Conservation (phyloP, 2,797 vertebrate genomes). For the Philypnodon macrostomus region DNA sequence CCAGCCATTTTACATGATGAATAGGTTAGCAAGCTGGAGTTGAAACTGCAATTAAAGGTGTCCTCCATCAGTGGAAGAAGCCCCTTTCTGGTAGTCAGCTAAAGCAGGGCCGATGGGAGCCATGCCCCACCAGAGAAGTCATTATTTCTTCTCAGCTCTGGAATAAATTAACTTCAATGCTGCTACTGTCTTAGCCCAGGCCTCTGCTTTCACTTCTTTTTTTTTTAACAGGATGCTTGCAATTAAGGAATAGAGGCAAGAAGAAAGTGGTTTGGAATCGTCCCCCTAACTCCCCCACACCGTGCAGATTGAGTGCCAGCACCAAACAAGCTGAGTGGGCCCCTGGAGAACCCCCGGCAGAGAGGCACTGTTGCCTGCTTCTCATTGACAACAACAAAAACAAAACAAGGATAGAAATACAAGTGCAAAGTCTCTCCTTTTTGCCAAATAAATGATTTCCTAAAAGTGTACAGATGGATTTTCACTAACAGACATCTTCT, state of each 20-base stretch:
- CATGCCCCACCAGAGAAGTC: conserved; percentile 55
- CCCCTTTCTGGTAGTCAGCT: conserved; percentile 56
- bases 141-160: conserved; percentile 69
- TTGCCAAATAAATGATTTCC: conserved; percentile 39
- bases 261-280: conserved; percentile 77
- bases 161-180: conserved; percentile 72
- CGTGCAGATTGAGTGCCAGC: conserved; percentile 49
- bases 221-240: conserved; percentile 70
- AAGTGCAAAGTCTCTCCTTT: conserved; percentile 34
- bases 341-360: conserved; percentile 50
- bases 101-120: conserved; percentile 60
- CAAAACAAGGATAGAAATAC: too few relatives aligned
- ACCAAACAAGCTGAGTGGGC: conserved; percentile 62
- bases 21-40: conserved; percentile 44
- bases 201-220: conserved; percentile 48
- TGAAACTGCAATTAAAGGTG: conserved; percentile 71
- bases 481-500: conserved; percentile 38
- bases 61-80: conserved; percentile 53
- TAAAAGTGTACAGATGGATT: conserved; percentile 53
- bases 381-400: conserved; percentile 52
- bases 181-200: conserved; percentile 74
- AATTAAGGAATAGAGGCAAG: conserved; percentile 83
- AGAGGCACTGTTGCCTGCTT: conserved; percentile 46
- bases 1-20: conserved; percentile 60
- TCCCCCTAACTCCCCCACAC: conserved; percentile 61